A percentile compares a stretch with the other conserved stretches of the same genome.
Evolutionary conservation across 1,140 invertebrate species (phyloP).

Genomic region (Hyles vespertilio): DNA sequence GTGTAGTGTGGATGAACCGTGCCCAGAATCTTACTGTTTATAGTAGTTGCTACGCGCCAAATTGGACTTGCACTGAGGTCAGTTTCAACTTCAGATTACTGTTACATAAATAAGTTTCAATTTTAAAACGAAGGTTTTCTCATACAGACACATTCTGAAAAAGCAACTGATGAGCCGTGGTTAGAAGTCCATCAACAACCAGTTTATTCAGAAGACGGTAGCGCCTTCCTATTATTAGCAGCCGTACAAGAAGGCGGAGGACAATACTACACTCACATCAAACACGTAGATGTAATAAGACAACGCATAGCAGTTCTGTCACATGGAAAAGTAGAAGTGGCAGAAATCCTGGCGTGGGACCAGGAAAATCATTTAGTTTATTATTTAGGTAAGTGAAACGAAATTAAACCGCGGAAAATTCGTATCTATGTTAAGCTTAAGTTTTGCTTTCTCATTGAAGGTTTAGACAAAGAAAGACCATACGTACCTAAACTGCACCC

Average conservation of each 20-base stretch:
- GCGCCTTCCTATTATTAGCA: constrained; percentile 89
- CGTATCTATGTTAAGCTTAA: too few species aligned
- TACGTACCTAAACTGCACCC: constrained; percentile 50
- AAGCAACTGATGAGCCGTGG: constrained; percentile 88
- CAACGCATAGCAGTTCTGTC: constrained; percentile 90
- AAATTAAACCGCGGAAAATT: not conserved
- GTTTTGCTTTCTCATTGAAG: constrained; percentile 50
- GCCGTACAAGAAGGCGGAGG: constrained; percentile 87
- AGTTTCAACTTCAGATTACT: constrained; percentile 3
- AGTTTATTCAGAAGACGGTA: constrained; percentile 87
- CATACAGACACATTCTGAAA: constrained; percentile 84
- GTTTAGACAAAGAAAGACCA: constrained; percentile 56
- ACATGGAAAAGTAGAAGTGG: constrained; percentile 91
- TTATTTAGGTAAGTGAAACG: constrained; percentile 79
- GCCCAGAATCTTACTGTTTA: constrained; percentile 91
- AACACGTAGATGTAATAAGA: constrained; percentile 88
- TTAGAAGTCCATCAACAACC: constrained; percentile 89
- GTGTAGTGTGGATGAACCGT: constrained; percentile 93
- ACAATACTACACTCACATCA: constrained; percentile 92
- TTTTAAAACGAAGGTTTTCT: not conserved
- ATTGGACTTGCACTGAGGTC: constrained; percentile 91
- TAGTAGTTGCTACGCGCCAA: constrained; percentile 84
- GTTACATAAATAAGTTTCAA: constrained; percentile 1
- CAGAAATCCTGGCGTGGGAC: constrained; percentile 89
- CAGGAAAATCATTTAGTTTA: constrained; percentile 88